These are phyloP conservation scores for Napeogenes sylphis DNA, from an alignment of 2,888 invertebrate genomes.

Conservation along the genomic window DNA sequence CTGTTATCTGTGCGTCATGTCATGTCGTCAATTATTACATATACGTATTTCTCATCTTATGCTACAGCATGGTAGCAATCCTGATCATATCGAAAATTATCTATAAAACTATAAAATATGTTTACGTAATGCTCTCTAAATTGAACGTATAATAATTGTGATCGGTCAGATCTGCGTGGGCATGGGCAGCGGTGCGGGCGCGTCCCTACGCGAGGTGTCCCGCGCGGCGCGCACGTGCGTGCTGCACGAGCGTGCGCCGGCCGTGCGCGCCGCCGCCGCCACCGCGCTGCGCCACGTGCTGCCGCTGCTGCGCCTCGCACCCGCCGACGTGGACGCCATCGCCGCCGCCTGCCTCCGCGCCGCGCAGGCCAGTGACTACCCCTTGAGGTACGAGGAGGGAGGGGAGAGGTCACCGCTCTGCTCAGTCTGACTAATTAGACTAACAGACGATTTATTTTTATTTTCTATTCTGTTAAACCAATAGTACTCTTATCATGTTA, in stretches of 20 bases:
- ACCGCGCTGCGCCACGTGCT: slow-evolving; percentile 93
- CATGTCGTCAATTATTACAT: no score
- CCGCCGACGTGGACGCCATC: slow-evolving; percentile 93
- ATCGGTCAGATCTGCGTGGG: slow-evolving; percentile 86
- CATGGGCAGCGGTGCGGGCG: slow-evolving; percentile 93
- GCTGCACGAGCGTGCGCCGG: slow-evolving; percentile 93
- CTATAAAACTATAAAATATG: no score
- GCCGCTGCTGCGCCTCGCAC: slow-evolving; percentile 90
- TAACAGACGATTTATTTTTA: no score
- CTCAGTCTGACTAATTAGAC: no score
- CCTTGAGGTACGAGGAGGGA: slow-evolving; percentile 14
- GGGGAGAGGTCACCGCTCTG: no score
- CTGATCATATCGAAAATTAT: no score
- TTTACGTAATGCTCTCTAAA: no score
- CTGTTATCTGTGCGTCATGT: no score
- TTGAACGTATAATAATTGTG: neutral
- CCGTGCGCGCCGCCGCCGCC: slow-evolving; percentile 95
- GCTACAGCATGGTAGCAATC: no score
- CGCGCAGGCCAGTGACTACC: slow-evolving; percentile 58
- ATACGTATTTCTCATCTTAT: no score
- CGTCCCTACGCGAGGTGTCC: slow-evolving; percentile 89
- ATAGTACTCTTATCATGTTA: no score
- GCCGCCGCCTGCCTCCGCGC: slow-evolving; percentile 94
- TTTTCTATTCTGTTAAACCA: no score
- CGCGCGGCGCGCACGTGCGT: slow-evolving; percentile 90